These are phyloP conservation scores for Brienomyrus brachyistius DNA, from an alignment of 2,113 vertebrate genomes.

Conservation along the genomic window DNA sequence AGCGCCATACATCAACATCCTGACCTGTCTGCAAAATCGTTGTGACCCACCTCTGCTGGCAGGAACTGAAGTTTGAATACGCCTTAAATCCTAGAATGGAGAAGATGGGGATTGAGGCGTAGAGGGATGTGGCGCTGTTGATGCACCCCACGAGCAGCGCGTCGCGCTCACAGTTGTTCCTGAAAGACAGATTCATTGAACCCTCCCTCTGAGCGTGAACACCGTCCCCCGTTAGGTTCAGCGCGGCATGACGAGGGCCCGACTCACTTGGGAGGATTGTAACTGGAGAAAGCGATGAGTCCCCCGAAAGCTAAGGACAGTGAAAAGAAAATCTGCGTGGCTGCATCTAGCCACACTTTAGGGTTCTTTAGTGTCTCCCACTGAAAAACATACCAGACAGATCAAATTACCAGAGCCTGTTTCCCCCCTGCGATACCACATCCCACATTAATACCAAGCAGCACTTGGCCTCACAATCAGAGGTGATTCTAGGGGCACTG, in stretches of 20 bases:
- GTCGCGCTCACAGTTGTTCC: constrained; percentile 83
- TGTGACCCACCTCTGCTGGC: constrained; percentile 26
- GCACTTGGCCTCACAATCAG: not conserved
- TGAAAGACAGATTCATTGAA: constrained; percentile 37
- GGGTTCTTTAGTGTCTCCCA: constrained; percentile 67
- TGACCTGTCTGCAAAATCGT: not conserved
- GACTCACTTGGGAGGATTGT: constrained; percentile 71
- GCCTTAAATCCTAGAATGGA: constrained; percentile 83
- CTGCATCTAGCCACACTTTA: constrained; percentile 69
- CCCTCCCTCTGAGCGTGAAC: too few species aligned
- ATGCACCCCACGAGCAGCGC: constrained; percentile 72
- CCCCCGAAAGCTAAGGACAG: constrained; percentile 81
- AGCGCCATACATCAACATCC: not conserved
- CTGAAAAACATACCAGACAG: constrained; percentile 47
- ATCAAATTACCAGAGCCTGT: not conserved
- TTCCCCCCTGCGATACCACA: not conserved
- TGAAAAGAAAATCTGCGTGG: constrained; percentile 91
- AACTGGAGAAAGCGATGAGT: constrained; percentile 84
- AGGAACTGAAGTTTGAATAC: constrained; percentile 33
- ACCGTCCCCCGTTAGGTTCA: not conserved
- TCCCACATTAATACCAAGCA: not conserved
- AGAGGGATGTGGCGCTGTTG: constrained; percentile 84
- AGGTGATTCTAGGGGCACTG: too few species aligned
- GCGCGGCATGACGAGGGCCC: constrained; percentile 8
- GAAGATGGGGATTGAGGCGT: constrained; percentile 78